Evolutionary conservation across 2,888 invertebrate genomes (phyloP), one percentile per base, ranked within the genome.

Genomic region (Tenthredo amoena): DNA sequence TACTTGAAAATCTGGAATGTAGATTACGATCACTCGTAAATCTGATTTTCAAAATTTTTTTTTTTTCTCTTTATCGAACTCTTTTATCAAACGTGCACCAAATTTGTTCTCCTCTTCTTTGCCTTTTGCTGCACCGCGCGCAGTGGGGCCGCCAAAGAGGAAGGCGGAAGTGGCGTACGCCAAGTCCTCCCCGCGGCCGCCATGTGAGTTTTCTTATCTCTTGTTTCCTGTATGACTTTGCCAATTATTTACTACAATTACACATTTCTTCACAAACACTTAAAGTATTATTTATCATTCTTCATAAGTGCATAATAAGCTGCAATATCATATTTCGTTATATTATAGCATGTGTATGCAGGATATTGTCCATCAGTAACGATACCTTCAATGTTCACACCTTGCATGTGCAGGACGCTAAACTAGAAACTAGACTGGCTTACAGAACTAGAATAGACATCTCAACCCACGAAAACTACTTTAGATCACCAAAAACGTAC

Each of bases 71-170:
- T 5, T 18, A 7, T 68, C 34, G 34, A 68, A 68, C 31, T 31
- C 68, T 43, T 21, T 37, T 26, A 26, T 26, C 37, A 83, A 65
- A 62, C 12, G 65, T 47, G 83, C 72, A 79, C 68, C 21, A 21
- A 34, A 79, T 81, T 68, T 65, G 79, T 72, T 81, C 43, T 68
- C 37, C 72, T 79, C 84, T 68, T 86, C 58, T 40, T 76, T 68
- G 79, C 74, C 76, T 62, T 85, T 50, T 68, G 72, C 74, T 74
- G 68, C 74, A 84, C 84, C 79, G 55, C 82, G 58, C 86, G 68
- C 84, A 87, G 86, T 79, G 85, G 85, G 65, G 76, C 84, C 77
- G 77, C 77, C 77, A 84, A 68, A 72, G 71, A 84, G 71, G 84
- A 68, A 34, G 84, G 84, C 84, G 84, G 84, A 84, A 26, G 71